Conservation (phyloP, 2,888 invertebrate species). For the Euclidia mi region DNA sequence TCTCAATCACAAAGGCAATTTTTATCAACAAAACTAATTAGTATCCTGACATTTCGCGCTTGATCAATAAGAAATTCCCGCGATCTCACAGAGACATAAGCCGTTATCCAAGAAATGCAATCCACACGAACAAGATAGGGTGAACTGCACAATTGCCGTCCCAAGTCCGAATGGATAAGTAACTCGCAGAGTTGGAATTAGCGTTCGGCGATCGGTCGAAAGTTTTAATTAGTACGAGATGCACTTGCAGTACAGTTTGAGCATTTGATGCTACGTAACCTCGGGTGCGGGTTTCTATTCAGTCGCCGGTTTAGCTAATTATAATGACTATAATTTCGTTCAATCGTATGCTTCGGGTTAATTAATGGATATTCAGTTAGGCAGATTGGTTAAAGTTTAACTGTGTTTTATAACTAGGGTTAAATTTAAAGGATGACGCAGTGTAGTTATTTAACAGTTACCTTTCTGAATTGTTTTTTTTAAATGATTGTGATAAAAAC, state of each 20-base stretch:
- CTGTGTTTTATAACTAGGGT: neutral
- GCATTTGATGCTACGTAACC: slow-evolving; percentile 46
- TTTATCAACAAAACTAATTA: too few species aligned
- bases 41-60: too few species aligned
- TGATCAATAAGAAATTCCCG: neutral
- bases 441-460: too few species aligned
- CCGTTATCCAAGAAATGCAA: slow-evolving; percentile 27
- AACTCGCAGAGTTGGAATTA: slow-evolving; percentile 51
- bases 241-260: slow-evolving; percentile 54
- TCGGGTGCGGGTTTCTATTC: slow-evolving; percentile 25
- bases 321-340: slow-evolving; percentile 34
- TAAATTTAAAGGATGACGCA: neutral
- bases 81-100: neutral
- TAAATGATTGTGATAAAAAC: too few species aligned
- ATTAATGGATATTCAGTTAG: neutral
- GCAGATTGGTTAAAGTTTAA: neutral
- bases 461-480: too few species aligned
- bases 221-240: slow-evolving; percentile 63
- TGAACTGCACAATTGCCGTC: slow-evolving; percentile 45
- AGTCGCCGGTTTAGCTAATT: slow-evolving; percentile 33
- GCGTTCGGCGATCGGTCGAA: slow-evolving; percentile 56
- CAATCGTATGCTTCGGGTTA: neutral
- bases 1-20: too few species aligned
- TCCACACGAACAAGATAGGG: slow-evolving; percentile 32
- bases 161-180: slow-evolving; percentile 51